Evolutionary conservation across 2,888 invertebrate genomes (phyloP).

Genomic region (Pseudococcus jackbeardsleyi): DNA sequence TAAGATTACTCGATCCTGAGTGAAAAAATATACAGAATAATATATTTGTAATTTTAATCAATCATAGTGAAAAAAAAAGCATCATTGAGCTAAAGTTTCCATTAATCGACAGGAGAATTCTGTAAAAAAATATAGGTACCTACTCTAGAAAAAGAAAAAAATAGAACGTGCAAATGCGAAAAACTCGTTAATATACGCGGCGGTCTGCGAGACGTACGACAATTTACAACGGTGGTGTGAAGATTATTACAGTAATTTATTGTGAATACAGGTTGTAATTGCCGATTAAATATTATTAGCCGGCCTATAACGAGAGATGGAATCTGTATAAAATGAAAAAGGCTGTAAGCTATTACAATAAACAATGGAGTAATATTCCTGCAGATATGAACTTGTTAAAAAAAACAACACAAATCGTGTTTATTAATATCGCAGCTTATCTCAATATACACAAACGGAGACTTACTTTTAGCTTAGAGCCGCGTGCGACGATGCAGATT

Average conservation of each 20-base stretch:
- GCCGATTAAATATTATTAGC: constrained; percentile 56
- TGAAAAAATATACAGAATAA: background rate
- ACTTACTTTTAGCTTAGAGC: background rate
- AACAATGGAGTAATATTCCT: constrained; percentile 47
- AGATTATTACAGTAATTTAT: constrained; percentile 54
- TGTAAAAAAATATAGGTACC: background rate
- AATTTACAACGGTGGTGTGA: constrained; percentile 44
- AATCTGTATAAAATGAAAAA: constrained; percentile 28
- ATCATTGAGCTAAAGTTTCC: background rate
- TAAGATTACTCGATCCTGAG: background rate
- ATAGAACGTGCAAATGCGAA: background rate
- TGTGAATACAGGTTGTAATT: constrained; percentile 43
- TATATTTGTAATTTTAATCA: background rate
- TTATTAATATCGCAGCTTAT: constrained; percentile 42
- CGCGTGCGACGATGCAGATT: background rate
- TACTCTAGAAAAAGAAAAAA: background rate
- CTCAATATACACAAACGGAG: background rate
- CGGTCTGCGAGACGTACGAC: background rate
- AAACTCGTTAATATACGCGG: background rate
- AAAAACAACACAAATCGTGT: constrained; percentile 51
- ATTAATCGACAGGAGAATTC: background rate
- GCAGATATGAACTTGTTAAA: constrained; percentile 32
- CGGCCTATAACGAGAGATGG: constrained; percentile 22
- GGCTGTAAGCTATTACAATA: constrained; percentile 50
- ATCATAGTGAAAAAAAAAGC: background rate